Conservation (phyloP, 2,888 invertebrate species). For the Spodoptera littoralis region DNA sequence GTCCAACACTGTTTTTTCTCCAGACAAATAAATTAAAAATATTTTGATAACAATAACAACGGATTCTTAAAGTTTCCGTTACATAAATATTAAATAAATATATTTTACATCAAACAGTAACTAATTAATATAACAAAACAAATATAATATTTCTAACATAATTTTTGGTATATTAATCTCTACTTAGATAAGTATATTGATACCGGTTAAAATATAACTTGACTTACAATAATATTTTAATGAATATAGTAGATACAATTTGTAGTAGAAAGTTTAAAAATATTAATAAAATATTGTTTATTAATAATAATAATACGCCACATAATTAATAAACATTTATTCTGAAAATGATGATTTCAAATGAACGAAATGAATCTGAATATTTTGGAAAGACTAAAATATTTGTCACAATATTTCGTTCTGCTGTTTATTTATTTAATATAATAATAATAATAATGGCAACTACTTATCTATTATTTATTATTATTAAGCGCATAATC, state of each 20-base stretch:
- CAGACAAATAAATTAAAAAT: slow-evolving; percentile 48
- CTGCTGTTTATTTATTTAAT: slow-evolving; percentile 20
- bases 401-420: slow-evolving; percentile 4
- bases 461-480: slow-evolving; percentile 43
- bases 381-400: slow-evolving; percentile 8
- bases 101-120: slow-evolving; percentile 47
- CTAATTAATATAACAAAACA: slow-evolving; percentile 59
- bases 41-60: slow-evolving; percentile 55
- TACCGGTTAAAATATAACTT: slow-evolving; percentile 56
- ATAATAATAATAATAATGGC: slow-evolving; percentile 29
- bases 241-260: slow-evolving; percentile 32
- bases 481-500: slow-evolving; percentile 52
- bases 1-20: slow-evolving; percentile 76
- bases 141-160: slow-evolving; percentile 58
- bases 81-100: slow-evolving; percentile 41
- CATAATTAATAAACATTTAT: slow-evolving; percentile 4
- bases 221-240: slow-evolving; percentile 34
- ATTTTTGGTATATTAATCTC: slow-evolving; percentile 40
- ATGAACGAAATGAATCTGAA: slow-evolving; percentile 1
- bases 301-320: slow-evolving; percentile 5
- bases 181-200: slow-evolving; percentile 31
- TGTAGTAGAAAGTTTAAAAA: slow-evolving; percentile 21
- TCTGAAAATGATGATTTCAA: no score
- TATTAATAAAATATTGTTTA: slow-evolving; percentile 13
- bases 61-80: slow-evolving; percentile 52